Conservation (phyloP, 2,113 vertebrate species). For the Circaetus gallicus region DNA sequence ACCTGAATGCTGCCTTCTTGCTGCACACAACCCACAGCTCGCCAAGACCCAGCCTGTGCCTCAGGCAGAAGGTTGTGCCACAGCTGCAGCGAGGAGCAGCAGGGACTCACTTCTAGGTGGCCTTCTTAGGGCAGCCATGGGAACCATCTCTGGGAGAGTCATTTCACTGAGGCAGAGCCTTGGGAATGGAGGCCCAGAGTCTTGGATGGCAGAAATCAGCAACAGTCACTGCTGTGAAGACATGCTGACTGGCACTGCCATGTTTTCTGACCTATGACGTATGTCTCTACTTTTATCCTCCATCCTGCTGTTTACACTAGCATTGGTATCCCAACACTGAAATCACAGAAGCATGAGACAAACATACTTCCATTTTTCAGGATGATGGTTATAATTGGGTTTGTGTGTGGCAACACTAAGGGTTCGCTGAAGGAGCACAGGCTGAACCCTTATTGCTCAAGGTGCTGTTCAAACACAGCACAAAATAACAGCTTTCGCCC, state of each 20-base stretch:
- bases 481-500: background rate
- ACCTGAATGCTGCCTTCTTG: constrained; percentile 45
- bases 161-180: background rate
- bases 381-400: background rate
- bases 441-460: background rate
- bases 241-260: background rate
- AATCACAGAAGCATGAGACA: background rate
- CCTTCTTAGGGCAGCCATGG: background rate
- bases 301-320: background rate
- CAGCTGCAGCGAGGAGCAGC: constrained; percentile 39
- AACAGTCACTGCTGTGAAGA: background rate
- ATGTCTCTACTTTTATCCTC: background rate
- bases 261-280: background rate
- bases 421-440: background rate
- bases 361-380: background rate
- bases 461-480: background rate
- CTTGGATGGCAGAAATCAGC: background rate
- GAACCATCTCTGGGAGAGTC: background rate
- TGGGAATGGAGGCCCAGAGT: background rate
- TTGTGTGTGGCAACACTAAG: background rate
- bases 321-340: background rate
- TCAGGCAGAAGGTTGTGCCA: constrained; percentile 63
- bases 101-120: background rate
- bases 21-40: constrained; percentile 53
- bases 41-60: constrained; percentile 58